Conservation (phyloP, 2,113 vertebrate genomes). For the Origma solitaria region DNA sequence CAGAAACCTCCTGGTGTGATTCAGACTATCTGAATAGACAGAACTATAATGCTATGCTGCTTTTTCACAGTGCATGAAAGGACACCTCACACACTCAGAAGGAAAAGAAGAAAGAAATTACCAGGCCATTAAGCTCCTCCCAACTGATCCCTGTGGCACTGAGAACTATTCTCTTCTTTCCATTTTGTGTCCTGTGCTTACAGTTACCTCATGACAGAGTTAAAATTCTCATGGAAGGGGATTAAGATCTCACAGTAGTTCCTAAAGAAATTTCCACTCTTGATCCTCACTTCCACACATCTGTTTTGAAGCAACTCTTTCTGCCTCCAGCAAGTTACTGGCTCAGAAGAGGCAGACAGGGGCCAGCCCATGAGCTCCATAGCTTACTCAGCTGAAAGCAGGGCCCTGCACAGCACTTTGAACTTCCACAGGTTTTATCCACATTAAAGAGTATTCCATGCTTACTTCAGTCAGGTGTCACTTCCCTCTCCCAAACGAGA, state of each 20-base stretch:
- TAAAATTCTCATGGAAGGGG: background rate
- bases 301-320: background rate
- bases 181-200: background rate
- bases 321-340: background rate
- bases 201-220: background rate
- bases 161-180: background rate
- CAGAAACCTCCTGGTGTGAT: background rate
- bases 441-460: background rate
- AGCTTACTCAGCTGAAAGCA: background rate
- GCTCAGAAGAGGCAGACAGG: background rate
- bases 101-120: background rate
- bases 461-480: background rate
- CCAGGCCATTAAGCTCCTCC: background rate
- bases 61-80: background rate
- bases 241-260: background rate
- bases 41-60: background rate
- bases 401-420: too few species aligned
- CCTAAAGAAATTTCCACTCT: background rate
- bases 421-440: background rate
- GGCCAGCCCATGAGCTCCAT: background rate
- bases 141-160: background rate
- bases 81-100: background rate
- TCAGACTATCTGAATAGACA: background rate
- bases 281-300: background rate
- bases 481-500: background rate